Evolutionary conservation across 1,140 invertebrate species (phyloP).

Genomic region (Drosophila sulfurigaster): DNA sequence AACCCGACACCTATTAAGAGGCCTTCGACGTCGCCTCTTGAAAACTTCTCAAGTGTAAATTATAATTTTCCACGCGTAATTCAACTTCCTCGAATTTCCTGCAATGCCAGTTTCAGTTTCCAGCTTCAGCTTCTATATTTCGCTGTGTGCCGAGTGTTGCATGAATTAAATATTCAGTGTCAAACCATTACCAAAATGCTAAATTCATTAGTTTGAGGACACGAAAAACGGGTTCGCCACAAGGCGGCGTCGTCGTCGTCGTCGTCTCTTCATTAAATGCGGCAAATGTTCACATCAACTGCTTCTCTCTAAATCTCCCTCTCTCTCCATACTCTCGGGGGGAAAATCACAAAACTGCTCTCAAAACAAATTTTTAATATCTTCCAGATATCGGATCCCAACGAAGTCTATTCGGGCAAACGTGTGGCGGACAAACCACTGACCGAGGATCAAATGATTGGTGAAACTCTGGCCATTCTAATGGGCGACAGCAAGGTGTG

Average conservation of each 20-base stretch:
- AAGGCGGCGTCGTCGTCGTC: conserved; percentile 40
- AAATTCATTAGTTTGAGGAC: conserved; percentile 84
- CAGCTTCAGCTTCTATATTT: conserved; percentile 21
- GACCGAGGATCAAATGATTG: conserved; percentile 97
- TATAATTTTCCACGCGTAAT: conserved; percentile 85
- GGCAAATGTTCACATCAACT: conserved; percentile 32
- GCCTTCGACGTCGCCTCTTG: conserved; percentile 75
- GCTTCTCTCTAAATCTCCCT: conserved; percentile 1
- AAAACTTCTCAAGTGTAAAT: conserved; percentile 84
- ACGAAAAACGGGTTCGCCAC: conserved; percentile 82
- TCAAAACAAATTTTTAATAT: no score
- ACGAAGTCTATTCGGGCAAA: conserved; percentile 97
- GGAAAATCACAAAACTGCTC: conserved; percentile 4
- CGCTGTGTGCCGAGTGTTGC: background rate
- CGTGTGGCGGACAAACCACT: conserved; percentile 94
- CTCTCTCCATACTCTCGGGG: conserved; percentile 20
- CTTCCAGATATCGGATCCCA: conserved; percentile 93
- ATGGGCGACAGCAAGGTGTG: conserved; percentile 96
- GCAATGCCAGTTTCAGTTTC: conserved; percentile 72
- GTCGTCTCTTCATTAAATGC: conserved; percentile 77
- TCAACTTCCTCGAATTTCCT: conserved; percentile 84
- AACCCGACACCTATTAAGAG: conserved; percentile 81
- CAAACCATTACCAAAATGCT: conserved; percentile 84
- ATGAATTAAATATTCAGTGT: conserved; percentile 84
- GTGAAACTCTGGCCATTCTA: conserved; percentile 95